These are phyloP conservation scores for Drosophila leontia DNA, from an alignment of 1,140 invertebrate genomes.

Conservation along the genomic window DNA sequence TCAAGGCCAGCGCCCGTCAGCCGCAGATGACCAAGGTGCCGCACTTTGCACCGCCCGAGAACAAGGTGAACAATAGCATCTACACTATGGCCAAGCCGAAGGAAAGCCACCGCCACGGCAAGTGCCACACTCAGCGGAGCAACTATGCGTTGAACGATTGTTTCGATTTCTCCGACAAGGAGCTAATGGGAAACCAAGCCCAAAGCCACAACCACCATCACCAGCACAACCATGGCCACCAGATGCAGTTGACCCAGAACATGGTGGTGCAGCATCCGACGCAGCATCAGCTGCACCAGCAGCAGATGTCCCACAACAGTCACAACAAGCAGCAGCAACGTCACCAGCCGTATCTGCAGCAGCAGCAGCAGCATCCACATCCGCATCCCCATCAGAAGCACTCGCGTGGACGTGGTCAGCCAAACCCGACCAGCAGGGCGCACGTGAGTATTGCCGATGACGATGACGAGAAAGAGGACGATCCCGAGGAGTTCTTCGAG, in stretches of 20 bases:
- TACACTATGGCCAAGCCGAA: conserved; percentile 29
- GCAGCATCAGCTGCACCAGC: conserved; percentile 68
- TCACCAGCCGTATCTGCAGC: conserved; percentile 21
- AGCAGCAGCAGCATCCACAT: conserved; percentile 6
- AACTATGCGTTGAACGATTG: conserved; percentile 24
- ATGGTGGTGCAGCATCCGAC: conserved; percentile 17
- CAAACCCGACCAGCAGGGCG: conserved; percentile 9
- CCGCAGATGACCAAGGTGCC: conserved; percentile 30
- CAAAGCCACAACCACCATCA: conserved; percentile 13
- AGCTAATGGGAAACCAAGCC: conserved; percentile 20
- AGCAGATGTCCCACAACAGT: conserved; percentile 42
- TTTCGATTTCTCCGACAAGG: conserved; percentile 48
- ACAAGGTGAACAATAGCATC: conserved; percentile 15
- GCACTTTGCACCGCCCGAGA: conserved; percentile 40
- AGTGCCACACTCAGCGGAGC: conserved; percentile 36
- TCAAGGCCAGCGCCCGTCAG: conserved; percentile 51
- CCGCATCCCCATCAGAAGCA: conserved; percentile 39
- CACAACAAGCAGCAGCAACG: conserved; percentile 20
- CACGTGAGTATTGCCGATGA: conserved; percentile 44
- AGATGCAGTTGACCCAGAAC: conserved; percentile 11
- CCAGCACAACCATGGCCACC: conserved; percentile 13
- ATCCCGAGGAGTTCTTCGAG: conserved; percentile 80
- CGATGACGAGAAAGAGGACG: conserved; percentile 77
- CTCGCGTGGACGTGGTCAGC: conserved; percentile 20
- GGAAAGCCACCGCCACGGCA: conserved; percentile 19